These are phyloP conservation scores for Perdita meconis DNA, from an alignment of 2,888 invertebrate species.

Conservation along the genomic window DNA sequence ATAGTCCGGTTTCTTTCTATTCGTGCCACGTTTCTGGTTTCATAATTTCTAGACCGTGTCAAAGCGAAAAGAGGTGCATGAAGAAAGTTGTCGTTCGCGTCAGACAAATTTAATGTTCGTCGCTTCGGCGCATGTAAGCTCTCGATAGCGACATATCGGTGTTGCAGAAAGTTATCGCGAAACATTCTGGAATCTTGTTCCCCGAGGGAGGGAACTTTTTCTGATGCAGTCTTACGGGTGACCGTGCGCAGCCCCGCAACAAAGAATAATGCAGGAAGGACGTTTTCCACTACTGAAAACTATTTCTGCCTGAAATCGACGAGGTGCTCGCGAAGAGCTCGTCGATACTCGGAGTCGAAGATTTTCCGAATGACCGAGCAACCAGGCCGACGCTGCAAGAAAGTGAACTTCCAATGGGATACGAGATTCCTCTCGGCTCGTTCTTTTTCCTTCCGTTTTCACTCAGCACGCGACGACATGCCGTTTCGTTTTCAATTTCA, in stretches of 20 bases:
- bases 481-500: conserved; percentile 62
- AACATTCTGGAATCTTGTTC: conserved; percentile 1
- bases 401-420: conserved; percentile 60
- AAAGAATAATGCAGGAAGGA: conserved; percentile 25
- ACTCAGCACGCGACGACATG: conserved; percentile 45
- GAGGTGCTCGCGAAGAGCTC: conserved; percentile 15
- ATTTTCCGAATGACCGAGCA: conserved; percentile 60
- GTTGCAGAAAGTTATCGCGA: conserved; percentile 6
- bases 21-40: too few relatives aligned
- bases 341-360: conserved; percentile 45
- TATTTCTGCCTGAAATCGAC: conserved; percentile 28
- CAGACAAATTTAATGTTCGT: conserved; percentile 30
- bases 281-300: conserved; percentile 9
- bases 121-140: neutral
- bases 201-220: neutral
- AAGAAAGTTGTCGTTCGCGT: too few relatives aligned
- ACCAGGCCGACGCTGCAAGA: conserved; percentile 33
- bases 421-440: conserved; percentile 34
- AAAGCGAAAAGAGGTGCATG: too few relatives aligned
- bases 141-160: neutral
- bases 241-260: neutral
- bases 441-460: conserved; percentile 41
- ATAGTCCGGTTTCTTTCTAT: too few relatives aligned
- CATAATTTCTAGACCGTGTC: too few relatives aligned
- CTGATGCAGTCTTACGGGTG: neutral